phyloP scores from a whole-genome alignment of 2,797 vertebrate species.

The Urosaurus nigricauda region DNA sequence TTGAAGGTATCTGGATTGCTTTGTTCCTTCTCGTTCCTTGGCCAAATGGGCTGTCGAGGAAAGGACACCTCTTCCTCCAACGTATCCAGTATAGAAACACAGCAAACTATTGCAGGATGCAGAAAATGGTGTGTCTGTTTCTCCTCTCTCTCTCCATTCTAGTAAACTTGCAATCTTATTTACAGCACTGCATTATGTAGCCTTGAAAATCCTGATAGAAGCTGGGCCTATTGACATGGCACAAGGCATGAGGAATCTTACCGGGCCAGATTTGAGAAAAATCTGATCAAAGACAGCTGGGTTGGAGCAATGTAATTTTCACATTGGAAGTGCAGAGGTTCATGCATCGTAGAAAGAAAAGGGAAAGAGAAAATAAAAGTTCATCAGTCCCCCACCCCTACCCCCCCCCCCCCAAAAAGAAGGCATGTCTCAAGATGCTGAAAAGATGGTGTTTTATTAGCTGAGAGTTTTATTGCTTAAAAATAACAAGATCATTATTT shows the following conservation, averaged over 20 bases:
- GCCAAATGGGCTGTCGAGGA: no score
- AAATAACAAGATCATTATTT: no score
- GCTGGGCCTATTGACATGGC: neutral
- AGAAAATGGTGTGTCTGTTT: neutral
- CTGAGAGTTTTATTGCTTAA: no score
- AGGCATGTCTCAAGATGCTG: no score
- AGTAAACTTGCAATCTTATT: neutral
- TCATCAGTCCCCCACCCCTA: no score
- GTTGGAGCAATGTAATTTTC: neutral
- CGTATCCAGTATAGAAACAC: neutral
- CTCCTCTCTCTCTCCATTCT: no score
- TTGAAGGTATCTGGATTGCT: neutral
- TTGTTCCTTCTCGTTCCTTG: neutral
- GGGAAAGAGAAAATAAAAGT: no score
- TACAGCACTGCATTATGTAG: neutral
- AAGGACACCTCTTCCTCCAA: neutral
- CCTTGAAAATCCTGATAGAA: neutral
- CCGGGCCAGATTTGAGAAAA: neutral
- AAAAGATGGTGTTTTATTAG: no score
- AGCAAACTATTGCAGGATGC: neutral
- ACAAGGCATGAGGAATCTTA: no score
- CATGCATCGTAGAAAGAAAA: neutral
- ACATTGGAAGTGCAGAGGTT: neutral
- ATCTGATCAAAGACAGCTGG: neutral
- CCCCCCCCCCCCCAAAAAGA: no score